Conservation (phyloP, 2,888 invertebrate genomes). For the Ptilodon capucinus region DNA sequence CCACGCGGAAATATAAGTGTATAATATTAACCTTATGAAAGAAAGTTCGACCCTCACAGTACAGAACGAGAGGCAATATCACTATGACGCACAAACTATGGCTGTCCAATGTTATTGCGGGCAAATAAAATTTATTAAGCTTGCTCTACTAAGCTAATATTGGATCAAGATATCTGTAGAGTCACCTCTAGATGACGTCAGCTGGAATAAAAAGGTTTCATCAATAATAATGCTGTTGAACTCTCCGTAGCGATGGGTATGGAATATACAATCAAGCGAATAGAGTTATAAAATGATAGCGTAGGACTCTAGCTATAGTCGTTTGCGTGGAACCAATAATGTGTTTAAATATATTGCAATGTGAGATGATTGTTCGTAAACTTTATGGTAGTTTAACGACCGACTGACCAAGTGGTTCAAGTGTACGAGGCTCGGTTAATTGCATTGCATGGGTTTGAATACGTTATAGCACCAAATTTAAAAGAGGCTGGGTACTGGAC, state of each 20-base stretch:
- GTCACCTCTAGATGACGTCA: constrained; percentile 17
- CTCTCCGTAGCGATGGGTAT: constrained; percentile 8
- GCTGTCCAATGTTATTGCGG: constrained; percentile 12
- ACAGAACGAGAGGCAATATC: constrained; percentile 18
- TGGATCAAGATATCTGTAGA: constrained; percentile 14
- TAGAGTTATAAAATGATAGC: constrained; percentile 12
- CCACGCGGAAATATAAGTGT: too few species aligned
- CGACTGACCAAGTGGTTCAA: too few species aligned
- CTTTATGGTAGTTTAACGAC: too few species aligned
- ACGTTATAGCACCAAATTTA: too few species aligned
- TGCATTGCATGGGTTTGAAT: too few species aligned
- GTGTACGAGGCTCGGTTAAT: too few species aligned
- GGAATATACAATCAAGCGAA: constrained; percentile 20
- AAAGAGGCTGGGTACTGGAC: too few species aligned
- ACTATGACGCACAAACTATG: constrained; percentile 23
- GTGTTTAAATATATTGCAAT: background rate
- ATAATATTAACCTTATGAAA: too few species aligned
- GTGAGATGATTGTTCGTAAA: background rate
- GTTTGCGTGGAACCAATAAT: background rate
- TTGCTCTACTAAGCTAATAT: constrained; percentile 23
- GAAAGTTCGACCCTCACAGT: background rate
- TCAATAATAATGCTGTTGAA: constrained; percentile 27
- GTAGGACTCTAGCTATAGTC: too few species aligned
- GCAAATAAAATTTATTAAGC: constrained; percentile 24
- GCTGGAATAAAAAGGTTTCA: constrained; percentile 22